These are phyloP conservation scores for Arrhopalites spinosus DNA, from an alignment of 2,888 invertebrate genomes.

Conservation along the genomic window DNA sequence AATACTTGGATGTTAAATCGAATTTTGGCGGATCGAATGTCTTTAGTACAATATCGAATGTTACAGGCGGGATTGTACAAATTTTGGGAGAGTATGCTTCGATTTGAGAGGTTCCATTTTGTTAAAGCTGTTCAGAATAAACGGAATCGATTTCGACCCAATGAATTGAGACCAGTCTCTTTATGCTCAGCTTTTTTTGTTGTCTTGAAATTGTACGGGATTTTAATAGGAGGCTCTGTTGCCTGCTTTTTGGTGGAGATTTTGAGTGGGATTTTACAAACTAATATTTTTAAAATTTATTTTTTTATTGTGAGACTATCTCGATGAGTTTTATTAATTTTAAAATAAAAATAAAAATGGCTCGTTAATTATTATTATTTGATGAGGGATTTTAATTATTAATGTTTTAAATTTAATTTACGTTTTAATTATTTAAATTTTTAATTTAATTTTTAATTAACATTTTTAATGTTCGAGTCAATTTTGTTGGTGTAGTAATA, in stretches of 20 bases:
- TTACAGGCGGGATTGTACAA: constrained; percentile 12
- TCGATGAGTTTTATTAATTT: no score
- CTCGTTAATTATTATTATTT: no score
- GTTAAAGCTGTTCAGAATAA: neutral
- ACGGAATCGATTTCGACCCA: neutral
- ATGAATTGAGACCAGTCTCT: neutral
- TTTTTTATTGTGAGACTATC: no score
- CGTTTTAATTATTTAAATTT: no score
- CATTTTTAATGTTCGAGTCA: no score
- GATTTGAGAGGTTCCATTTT: neutral
- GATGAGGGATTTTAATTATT: no score
- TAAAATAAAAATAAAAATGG: no score
- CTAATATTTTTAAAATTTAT: no score
- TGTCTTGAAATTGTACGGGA: constrained; percentile 15
- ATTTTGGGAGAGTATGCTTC: constrained; percentile 16
- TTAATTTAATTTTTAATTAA: no score
- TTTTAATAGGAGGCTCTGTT: neutral
- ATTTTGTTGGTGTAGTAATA: no score
- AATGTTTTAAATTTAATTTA: no score
- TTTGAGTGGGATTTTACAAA: neutral
- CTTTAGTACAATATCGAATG: neutral
- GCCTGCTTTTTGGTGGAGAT: constrained; percentile 8
- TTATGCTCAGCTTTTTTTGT: constrained; percentile 14
- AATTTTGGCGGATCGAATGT: constrained; percentile 17
- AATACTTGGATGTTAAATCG: constrained; percentile 10